Conservation (phyloP, 2,113 vertebrate genomes). For the Chlamydotis undulata region DNA sequence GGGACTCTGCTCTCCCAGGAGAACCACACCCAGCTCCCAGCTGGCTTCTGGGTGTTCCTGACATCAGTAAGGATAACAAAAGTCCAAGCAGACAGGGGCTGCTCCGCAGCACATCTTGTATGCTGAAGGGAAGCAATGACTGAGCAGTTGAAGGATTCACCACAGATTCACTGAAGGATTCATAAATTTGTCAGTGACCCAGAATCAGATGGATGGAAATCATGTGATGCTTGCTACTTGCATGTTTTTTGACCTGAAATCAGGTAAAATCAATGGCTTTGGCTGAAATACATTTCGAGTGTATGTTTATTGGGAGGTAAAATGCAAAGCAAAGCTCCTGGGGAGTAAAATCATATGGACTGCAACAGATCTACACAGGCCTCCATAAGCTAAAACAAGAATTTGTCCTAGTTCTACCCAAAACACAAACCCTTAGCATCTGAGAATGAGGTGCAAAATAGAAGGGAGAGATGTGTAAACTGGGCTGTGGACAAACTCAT, state of each 20-base stretch:
- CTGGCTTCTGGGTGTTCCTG: not conserved
- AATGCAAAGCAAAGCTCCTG: not conserved
- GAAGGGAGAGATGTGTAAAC: not conserved
- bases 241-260: not conserved
- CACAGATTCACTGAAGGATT: not conserved
- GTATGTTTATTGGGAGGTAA: not conserved
- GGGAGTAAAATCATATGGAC: not conserved
- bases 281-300: not conserved
- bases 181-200: not conserved
- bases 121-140: not conserved
- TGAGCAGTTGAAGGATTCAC: not conserved
- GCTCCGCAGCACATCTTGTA: accelerated
- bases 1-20: not conserved
- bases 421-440: not conserved
- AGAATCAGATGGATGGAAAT: not conserved
- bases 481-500: not conserved
- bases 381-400: not conserved
- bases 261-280: slow-evolving; percentile 5
- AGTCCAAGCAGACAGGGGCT: not conserved
- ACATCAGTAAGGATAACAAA: not conserved
- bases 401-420: not conserved
- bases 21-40: accelerated
- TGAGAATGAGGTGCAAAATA: not conserved
- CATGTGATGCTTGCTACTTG: not conserved
- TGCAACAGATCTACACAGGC: not conserved